Evolutionary conservation across 2,888 invertebrate species (phyloP).

Genomic region (Chaitophorus viminalis): DNA sequence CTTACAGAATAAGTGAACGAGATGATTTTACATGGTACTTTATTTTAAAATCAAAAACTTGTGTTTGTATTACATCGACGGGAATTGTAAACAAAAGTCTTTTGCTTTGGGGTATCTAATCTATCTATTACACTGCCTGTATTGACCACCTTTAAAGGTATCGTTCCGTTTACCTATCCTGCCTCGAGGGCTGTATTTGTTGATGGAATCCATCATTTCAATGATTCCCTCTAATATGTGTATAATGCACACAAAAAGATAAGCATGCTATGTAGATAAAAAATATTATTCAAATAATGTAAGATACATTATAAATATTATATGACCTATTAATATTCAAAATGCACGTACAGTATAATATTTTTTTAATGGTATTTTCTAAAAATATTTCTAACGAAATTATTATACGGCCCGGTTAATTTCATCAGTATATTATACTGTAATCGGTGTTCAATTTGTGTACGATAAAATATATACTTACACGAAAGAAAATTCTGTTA

Average conservation of each 20-base stretch:
- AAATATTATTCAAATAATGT: background rate
- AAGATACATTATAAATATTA: too few species aligned
- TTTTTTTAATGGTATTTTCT: too few species aligned
- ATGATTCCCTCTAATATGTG: background rate
- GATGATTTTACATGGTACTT: background rate
- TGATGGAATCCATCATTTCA: background rate
- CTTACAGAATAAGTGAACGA: background rate
- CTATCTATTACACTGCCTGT: background rate
- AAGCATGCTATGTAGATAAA: background rate
- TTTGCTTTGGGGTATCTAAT: background rate
- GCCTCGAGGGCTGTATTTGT: background rate
- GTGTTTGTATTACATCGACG: background rate
- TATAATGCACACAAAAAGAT: background rate
- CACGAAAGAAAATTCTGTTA: too few species aligned
- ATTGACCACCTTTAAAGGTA: background rate
- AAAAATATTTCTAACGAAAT: too few species aligned
- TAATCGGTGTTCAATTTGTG: too few species aligned
- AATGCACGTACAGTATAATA: too few species aligned
- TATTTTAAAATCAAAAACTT: background rate
- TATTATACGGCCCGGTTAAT: too few species aligned
- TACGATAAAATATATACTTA: too few species aligned
- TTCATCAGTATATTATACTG: too few species aligned
- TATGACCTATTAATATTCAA: too few species aligned
- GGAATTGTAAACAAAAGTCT: background rate
- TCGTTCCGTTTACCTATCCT: background rate